Evolutionary conservation across 2,113 vertebrate species (phyloP).

Genomic region (Nannobrachium achirus): DNA sequence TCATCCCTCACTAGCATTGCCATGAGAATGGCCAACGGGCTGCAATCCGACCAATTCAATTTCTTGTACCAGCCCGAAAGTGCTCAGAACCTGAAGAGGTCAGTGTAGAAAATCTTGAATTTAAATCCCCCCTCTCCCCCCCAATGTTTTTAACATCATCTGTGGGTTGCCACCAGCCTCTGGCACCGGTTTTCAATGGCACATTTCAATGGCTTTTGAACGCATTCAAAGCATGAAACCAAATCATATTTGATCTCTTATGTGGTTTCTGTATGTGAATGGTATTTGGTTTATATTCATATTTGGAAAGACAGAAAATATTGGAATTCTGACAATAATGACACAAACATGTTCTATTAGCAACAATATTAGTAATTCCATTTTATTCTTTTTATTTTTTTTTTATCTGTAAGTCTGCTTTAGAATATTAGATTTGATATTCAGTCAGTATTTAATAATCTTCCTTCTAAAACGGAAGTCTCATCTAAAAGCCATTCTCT

Average conservation of each 20-base stretch:
- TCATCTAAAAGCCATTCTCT: too few species aligned
- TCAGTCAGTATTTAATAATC: too few species aligned
- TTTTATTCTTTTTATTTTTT: too few species aligned
- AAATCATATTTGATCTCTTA: background rate
- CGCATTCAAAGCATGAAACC: background rate
- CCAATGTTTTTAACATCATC: background rate
- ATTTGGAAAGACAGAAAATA: too few species aligned
- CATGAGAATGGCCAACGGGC: constrained; percentile 70
- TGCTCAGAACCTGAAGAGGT: constrained; percentile 70
- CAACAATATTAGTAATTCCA: too few species aligned
- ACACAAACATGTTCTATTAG: too few species aligned
- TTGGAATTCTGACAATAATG: too few species aligned
- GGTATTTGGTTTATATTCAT: too few species aligned
- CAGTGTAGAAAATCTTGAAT: constrained; percentile 54
- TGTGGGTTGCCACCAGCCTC: background rate
- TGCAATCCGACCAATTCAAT: constrained; percentile 70
- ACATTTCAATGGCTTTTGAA: background rate
- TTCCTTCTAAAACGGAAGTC: too few species aligned
- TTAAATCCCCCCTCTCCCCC: background rate
- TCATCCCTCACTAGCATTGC: constrained; percentile 65
- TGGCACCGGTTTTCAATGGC: background rate
- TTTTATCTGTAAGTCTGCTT: too few species aligned
- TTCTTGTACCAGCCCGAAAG: constrained; percentile 72
- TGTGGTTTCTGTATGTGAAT: too few species aligned
- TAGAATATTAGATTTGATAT: too few species aligned